Evolutionary conservation across 2,797 vertebrate species (phyloP), one percentile per base, ranked within the genome.

Genomic region (Micrastur ruficollis): DNA sequence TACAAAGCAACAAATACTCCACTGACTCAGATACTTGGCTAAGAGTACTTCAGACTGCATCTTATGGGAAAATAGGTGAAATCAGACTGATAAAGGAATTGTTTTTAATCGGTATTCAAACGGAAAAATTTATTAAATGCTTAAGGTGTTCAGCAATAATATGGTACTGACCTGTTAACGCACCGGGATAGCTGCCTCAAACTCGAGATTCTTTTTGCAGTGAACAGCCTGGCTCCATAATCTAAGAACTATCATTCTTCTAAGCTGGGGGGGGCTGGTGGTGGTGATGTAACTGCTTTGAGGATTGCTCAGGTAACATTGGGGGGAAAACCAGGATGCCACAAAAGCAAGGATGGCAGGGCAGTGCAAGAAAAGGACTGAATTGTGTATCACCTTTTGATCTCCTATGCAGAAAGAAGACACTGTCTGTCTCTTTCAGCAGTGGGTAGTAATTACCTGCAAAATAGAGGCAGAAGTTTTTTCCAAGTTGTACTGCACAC

Each of bases 381-480:
- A 62, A 63, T 26, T 31, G 29, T 42, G 0, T 34, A 49, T 42
- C 55, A 58, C 59, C 32, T 80, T 58, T 53, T 59, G n/a, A 11
- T 47, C n/a, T 38, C 38, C 49, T 49, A 11, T 7, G 36, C 20
- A 34, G 49, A 53, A 68, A 83, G 23, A 34, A 42, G 53, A 40
- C n/a, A 20, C 21, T 2, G 6, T 4, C 2, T 40, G 49, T 63
- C 52, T n/a, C 29, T 47, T 62, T 23, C 38, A 47, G 65, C 52
- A 38, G 32, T 6, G 14, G 46, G 16, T 6, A 29, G 47, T 27
- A 46, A 34, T 90, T 96, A 98, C 97, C 97, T 5, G 67, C 70
- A 70, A 98, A 98, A 59, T 95, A 95, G 66, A 98, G 93, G 49
- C 79, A 86, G 59, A 56, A 87, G 5, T 97, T 85, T 8, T 93